Evolutionary conservation across 2,113 vertebrate genomes (phyloP), one percentile per base, ranked within the genome.

Genomic region (Sclerurus mexicanus): DNA sequence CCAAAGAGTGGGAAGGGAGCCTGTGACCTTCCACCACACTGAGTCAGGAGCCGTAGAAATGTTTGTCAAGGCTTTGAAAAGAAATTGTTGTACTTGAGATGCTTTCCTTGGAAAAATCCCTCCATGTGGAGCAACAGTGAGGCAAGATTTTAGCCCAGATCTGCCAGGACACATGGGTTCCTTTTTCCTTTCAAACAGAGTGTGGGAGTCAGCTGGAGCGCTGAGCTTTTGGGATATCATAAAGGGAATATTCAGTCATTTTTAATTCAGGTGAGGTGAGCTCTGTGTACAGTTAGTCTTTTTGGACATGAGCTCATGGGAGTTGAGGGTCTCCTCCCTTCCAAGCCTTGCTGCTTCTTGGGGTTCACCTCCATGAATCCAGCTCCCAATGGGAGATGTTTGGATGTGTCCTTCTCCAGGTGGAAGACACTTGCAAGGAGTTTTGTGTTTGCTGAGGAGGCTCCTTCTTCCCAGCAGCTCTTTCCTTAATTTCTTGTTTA

Each of bases 21-120:
- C 3, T 0, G 6, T 94, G 85, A 95, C 95, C 94, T 91, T 88
- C 82, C 63, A 92, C 72, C 75, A 58, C 90, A 73, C 62, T 49
- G 53, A 79, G 80, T 66, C 72, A 92, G 88, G 64, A 92, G 84
- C 79, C 86, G 77, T 63, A 66, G 92, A 96, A 93, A 95, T 88
- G 89, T 81, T 78, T 95, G 83, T 76, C 88, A 93, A 15, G 0
- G 8, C 76, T 95, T 52, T 90, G 72, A 94, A 93, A 96, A 63
- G 79, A 55, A 77, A 35, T 2, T 14, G 35, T 47, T 81, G 88
- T 37, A 47, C 73, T 90, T 9, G 21, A 89, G 83, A 78, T 62
- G 59, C 44, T 89, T 86, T 84, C 33, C 80, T 87, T 71, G 68
- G 42, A 83, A 80, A 85, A 95, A 67, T 28, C 66, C 23, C 52